A percentile compares a stretch with the other conserved stretches of the same genome.
phyloP scores from a whole-genome alignment of 2,797 vertebrate species.

The Ctenosaura bakeri region DNA sequence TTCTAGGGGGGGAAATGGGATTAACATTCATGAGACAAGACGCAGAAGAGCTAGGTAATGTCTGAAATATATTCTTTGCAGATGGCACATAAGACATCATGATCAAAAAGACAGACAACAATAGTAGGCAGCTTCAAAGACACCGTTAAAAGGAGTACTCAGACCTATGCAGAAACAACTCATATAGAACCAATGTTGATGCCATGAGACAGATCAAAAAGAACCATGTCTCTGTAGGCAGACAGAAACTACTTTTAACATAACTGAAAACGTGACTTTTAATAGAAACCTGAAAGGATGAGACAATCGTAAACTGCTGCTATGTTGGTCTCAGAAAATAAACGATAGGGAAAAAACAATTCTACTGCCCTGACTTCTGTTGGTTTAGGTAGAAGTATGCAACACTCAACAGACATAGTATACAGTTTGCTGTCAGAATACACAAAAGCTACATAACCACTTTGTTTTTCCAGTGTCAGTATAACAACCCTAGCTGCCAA shows the following conservation, averaged over 20 bases:
- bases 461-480: not conserved
- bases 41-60: not conserved
- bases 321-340: constrained; percentile 3
- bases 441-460: not conserved
- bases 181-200: not conserved
- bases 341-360: not conserved
- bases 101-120: constrained; percentile 20
- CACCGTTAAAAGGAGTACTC: constrained; percentile 19
- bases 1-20: not conserved
- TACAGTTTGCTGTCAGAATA: not conserved
- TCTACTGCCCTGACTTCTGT: not conserved
- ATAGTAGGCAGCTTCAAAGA: constrained; percentile 20
- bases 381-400: not conserved
- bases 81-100: not conserved
- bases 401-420: not conserved
- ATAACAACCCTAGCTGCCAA: not conserved
- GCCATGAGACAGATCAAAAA: constrained; percentile 23
- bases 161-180: constrained; percentile 34
- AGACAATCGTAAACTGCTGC: not conserved
- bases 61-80: constrained; percentile 31
- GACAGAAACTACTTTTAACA: not conserved
- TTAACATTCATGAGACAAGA: constrained; percentile 16
- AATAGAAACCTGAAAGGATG: constrained; percentile 6
- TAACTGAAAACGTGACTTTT: constrained; percentile 1
- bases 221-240: not conserved